Conservation (phyloP, 2,888 invertebrate species). For the Volucella bombylans region DNA sequence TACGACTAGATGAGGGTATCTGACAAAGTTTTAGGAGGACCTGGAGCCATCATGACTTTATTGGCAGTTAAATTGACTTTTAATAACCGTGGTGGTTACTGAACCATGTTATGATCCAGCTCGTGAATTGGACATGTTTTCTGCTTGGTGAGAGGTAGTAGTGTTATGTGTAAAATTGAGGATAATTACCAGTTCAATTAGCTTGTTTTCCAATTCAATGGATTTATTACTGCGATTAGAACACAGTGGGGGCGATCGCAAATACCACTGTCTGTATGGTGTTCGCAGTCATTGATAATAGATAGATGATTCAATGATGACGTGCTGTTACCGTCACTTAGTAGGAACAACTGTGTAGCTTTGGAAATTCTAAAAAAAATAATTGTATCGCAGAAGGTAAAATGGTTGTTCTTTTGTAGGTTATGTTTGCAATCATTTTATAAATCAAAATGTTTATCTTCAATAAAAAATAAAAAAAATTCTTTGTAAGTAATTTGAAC, state of each 20-base stretch:
- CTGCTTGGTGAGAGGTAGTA: neutral
- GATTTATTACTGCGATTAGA: constrained; percentile 44
- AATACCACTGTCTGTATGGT: neutral
- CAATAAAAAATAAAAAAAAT: no score
- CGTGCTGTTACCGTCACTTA: no score
- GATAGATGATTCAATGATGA: no score
- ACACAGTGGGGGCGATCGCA: neutral
- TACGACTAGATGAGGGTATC: neutral
- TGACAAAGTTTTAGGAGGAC: neutral
- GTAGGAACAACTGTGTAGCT: no score
- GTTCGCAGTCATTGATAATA: no score
- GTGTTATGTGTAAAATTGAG: constrained; percentile 15
- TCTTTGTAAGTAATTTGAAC: no score
- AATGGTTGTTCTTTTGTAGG: no score
- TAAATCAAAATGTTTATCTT: no score
- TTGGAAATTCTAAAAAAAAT: no score
- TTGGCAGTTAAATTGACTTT: constrained; percentile 25
- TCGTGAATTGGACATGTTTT: neutral
- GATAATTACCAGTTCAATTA: constrained; percentile 44
- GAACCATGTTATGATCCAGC: neutral
- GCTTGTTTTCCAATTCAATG: constrained; percentile 24
- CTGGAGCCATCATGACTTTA: constrained; percentile 24
- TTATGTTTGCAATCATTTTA: no score
- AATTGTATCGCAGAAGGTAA: no score
- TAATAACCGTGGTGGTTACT: constrained; percentile 8